Evolutionary conservation across 2,888 invertebrate genomes (phyloP).

Genomic region (Idaea biselata): DNA sequence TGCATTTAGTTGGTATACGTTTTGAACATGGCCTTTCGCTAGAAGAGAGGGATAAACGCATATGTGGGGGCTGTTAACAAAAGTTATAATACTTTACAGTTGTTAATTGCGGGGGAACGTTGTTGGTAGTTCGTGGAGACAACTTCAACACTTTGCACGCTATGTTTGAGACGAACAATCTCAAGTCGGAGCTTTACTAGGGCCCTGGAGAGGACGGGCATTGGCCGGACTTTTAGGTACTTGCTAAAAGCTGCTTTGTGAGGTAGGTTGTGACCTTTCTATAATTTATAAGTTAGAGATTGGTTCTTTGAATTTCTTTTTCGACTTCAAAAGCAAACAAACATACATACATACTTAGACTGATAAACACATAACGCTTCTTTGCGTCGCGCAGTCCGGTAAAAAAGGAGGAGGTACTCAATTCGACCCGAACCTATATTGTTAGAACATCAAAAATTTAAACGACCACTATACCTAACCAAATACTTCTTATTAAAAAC

Average conservation of each 20-base stretch:
- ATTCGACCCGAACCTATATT: too few species aligned
- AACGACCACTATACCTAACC: too few species aligned
- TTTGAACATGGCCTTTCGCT: not conserved
- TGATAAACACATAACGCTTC: too few species aligned
- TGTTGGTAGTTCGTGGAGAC: not conserved
- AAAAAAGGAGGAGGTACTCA: too few species aligned
- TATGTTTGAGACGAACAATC: not conserved
- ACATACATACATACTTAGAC: too few species aligned
- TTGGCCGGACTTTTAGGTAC: not conserved
- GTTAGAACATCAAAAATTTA: too few species aligned
- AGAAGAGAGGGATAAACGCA: not conserved
- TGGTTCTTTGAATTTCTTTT: too few species aligned
- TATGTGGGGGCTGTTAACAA: conserved; percentile 1
- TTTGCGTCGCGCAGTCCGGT: too few species aligned
- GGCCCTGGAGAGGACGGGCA: not conserved
- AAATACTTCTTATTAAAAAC: too few species aligned
- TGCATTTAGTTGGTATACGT: not conserved
- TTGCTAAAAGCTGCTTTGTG: not conserved
- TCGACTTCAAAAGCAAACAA: too few species aligned
- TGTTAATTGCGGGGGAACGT: not conserved
- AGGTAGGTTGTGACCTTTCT: too few species aligned
- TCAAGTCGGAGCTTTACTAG: not conserved
- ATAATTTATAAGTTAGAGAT: too few species aligned
- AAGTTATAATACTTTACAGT: conserved; percentile 1
- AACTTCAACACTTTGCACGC: not conserved